Base-by-base conservation (phyloP, 2,888 invertebrate genomes). In the Margaritifera margaritifera region DNA sequence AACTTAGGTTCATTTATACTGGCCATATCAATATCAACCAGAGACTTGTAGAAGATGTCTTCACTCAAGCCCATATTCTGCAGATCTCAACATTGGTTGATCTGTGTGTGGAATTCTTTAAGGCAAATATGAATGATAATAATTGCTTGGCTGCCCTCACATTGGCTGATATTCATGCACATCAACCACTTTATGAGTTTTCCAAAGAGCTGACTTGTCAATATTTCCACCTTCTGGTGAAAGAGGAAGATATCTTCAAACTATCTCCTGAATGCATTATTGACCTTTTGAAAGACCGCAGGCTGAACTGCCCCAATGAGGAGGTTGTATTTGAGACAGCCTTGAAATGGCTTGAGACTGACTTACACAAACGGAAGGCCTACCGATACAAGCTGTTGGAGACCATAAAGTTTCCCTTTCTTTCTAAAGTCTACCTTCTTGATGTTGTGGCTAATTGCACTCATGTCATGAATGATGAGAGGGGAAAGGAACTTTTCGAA, bases 61-160 rank as follows among this genome's bases (percentile, higher is more conserved):
- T 85, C 65, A 80, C 80, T 18, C 86, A 86, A 70, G 84, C 86
- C 4, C 85, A 85, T 63, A 79, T 86, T 64, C 84, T 86, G 69
- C 85, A 85, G 68, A 80, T 85, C 55, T 79, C 80, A 66, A 75
- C 77, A 52, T 74, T 75, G 27, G 83, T 76, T 62, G 81, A 74
- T 68, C 75, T 79, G 25, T 85, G 79, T 78, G 84, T 80, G 55
- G 82, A 78, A 66, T 81, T 72, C 79, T 86, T 80, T 57, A 73
- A 81, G 66, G 80, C 84, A 62, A 82, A 83, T 64, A 85, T 86
- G 82, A 84, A 79, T 59, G 84, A 85, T 58, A 72, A 71, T 27
- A 86, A 84, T 67, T 86, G 86, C 75, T 71, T 86, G n/a, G 84
- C 84, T 8, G 86, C 85, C 15, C 70, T 85, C 60, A 85, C 84